Evolutionary conservation across 2,888 invertebrate species (phyloP).

Genomic region (Amphipyra berbera): DNA sequence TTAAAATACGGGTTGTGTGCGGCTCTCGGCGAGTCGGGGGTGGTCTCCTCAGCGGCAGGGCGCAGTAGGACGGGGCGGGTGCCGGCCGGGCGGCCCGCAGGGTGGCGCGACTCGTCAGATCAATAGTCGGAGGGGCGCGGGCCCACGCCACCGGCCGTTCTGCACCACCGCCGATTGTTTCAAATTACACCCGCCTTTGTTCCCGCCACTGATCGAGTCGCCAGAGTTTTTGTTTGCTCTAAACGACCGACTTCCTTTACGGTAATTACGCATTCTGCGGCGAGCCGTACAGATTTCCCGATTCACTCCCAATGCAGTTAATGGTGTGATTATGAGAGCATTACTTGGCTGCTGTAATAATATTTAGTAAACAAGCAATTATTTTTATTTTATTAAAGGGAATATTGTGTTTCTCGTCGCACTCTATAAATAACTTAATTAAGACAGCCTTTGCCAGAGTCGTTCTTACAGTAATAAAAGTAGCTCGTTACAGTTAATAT

Average conservation of each 20-base stretch:
- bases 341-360: slow-evolving; percentile 32
- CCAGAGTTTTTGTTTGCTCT: slow-evolving; percentile 87
- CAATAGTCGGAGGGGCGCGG: slow-evolving; percentile 88
- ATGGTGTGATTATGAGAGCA: slow-evolving; percentile 68
- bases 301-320: slow-evolving; percentile 69
- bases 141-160: slow-evolving; percentile 82
- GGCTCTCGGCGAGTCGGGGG: slow-evolving; percentile 67
- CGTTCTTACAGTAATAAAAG: slow-evolving; percentile 22
- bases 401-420: slow-evolving; percentile 2
- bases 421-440: slow-evolving; percentile 39
- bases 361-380: slow-evolving; percentile 30
- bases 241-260: slow-evolving; percentile 87
- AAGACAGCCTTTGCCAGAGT: slow-evolving; percentile 22
- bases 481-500: slow-evolving; percentile 15
- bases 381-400: slow-evolving; percentile 23
- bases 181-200: slow-evolving; percentile 89
- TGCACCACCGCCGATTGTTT: slow-evolving; percentile 88
- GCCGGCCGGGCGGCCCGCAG: slow-evolving; percentile 61
- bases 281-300: slow-evolving; percentile 77
- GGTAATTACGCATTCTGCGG: slow-evolving; percentile 87
- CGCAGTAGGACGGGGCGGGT: slow-evolving; percentile 64
- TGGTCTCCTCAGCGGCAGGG: slow-evolving; percentile 62
- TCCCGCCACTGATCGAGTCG: slow-evolving; percentile 87
- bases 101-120: slow-evolving; percentile 83
- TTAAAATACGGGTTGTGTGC: slow-evolving; percentile 88